Conservation (phyloP, 2,113 vertebrate genomes). For the Cephalopterus ornatus region DNA sequence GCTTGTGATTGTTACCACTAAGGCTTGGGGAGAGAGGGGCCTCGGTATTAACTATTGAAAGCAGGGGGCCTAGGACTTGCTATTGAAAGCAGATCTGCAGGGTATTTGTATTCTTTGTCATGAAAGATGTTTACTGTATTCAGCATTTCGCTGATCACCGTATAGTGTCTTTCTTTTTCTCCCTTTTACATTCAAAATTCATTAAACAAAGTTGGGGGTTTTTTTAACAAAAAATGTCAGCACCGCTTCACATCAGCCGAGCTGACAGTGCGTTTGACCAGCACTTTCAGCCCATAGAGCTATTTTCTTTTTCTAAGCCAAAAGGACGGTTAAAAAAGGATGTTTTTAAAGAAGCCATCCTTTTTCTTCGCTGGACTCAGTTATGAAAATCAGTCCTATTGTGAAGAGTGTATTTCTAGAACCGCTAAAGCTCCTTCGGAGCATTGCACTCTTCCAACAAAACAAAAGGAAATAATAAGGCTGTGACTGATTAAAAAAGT, state of each 20-base stretch:
- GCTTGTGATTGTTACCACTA: conserved; percentile 48
- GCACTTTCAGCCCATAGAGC: background rate
- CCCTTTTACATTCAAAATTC: conserved; percentile 19
- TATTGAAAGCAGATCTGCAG: conserved; percentile 60
- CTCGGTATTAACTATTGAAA: conserved; percentile 62
- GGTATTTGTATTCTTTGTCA: conserved; percentile 68
- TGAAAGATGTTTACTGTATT: conserved; percentile 66
- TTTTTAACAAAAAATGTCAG: conserved; percentile 43
- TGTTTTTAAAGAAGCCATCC: background rate
- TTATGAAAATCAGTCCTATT: background rate
- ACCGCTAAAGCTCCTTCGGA: background rate
- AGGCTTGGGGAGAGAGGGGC: conserved; percentile 45
- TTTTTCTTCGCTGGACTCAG: background rate
- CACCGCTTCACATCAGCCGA: background rate
- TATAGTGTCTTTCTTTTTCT: conserved; percentile 2
- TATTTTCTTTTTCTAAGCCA: background rate
- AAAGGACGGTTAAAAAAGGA: background rate
- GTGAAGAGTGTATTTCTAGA: background rate
- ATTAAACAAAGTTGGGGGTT: background rate
- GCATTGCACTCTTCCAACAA: background rate
- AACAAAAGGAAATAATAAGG: background rate
- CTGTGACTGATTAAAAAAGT: background rate
- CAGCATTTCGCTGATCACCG: conserved; percentile 51
- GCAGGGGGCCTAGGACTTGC: conserved; percentile 47
- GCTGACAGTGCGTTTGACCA: conserved; percentile 5